Conservation (phyloP, 2,113 vertebrate genomes). For the Aepyceros melampus region DNA sequence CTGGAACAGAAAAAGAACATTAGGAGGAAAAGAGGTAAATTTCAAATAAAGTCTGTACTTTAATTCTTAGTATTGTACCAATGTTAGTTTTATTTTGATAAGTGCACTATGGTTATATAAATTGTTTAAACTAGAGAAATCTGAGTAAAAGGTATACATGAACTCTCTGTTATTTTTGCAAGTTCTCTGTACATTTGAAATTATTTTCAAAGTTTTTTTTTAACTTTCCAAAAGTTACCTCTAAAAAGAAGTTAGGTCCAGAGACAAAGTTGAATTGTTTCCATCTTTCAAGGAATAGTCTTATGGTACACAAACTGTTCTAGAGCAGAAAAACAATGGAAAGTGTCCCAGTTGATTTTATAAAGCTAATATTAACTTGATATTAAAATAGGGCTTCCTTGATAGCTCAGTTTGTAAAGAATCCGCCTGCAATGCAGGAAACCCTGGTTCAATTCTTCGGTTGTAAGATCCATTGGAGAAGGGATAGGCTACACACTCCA, state of each 20-base stretch:
- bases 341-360: neutral
- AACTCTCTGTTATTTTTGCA: neutral
- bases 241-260: neutral
- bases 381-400: neutral
- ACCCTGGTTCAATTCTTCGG: neutral
- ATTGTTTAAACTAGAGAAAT: neutral
- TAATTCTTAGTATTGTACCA: neutral
- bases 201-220: neutral
- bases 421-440: neutral
- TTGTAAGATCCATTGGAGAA: neutral
- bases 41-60: neutral
- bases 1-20: neutral
- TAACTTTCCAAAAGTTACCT: neutral
- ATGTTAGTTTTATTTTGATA: neutral
- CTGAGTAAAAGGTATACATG: neutral
- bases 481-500: neutral
- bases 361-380: neutral
- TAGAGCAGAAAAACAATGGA: neutral
- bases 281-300: neutral
- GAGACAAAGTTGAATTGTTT: neutral
- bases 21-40: neutral
- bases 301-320: neutral
- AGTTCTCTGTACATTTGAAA: neutral
- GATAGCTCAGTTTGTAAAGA: neutral
- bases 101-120: neutral